Percentiles rank a stretch among this genome's conserved stretches.
Conservation (phyloP, 1,140 invertebrate species). For the Drosophila pruinosa region DNA sequence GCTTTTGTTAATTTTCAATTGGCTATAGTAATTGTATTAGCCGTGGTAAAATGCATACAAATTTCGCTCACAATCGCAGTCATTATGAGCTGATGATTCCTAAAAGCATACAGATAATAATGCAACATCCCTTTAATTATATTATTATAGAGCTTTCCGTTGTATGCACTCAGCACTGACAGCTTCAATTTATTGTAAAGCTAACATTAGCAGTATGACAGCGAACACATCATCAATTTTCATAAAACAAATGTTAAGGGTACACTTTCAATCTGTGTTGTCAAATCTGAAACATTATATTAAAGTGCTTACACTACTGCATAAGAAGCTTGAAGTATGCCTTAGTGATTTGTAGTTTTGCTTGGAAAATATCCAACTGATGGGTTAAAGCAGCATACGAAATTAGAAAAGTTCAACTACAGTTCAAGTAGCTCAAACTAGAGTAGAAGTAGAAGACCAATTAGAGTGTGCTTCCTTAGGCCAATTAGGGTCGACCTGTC, state of each 20-base stretch:
- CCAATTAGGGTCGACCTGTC: conserved; percentile 17
- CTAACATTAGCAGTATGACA: neutral
- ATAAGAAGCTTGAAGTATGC: neutral
- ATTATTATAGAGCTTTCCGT: neutral
- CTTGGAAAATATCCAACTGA: neutral
- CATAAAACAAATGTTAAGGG: conserved; percentile 21
- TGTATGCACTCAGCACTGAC: too few relatives aligned
- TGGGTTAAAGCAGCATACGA: neutral
- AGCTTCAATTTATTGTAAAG: conserved; percentile 11
- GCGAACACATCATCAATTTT: conserved; percentile 28
- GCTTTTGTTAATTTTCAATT: neutral
- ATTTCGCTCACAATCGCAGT: neutral
- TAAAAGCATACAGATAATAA: neutral
- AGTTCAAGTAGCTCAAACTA: neutral
- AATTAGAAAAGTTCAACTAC: neutral
- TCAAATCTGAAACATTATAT: neutral
- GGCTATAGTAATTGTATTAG: too few relatives aligned
- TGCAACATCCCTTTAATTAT: neutral
- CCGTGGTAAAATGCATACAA: neutral
- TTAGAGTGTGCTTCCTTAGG: neutral
- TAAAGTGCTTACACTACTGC: neutral
- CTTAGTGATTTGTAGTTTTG: neutral
- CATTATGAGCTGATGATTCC: neutral
- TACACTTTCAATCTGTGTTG: neutral
- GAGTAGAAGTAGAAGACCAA: neutral